phyloP scores from a whole-genome alignment of 2,113 vertebrate genomes.

The Bubo scandiacus region DNA sequence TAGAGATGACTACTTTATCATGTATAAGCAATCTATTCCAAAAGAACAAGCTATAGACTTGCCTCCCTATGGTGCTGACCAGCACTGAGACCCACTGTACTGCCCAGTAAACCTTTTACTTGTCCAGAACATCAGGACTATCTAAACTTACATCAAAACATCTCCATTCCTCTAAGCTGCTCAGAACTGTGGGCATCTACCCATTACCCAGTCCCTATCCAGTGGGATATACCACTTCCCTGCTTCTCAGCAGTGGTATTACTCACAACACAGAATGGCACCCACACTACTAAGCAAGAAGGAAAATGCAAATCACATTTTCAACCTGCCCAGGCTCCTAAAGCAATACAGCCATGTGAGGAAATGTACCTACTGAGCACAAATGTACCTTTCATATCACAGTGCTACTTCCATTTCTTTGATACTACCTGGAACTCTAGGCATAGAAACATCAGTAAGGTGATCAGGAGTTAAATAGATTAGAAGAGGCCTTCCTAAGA shows the following conservation, averaged over 20 bases:
- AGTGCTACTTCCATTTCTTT: neutral
- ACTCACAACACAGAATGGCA: neutral
- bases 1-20: neutral
- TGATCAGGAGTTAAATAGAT: neutral
- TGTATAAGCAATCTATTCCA: rapidly evolving
- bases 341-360: neutral
- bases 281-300: neutral
- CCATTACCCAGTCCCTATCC: neutral
- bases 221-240: neutral
- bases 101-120: neutral
- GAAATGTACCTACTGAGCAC: neutral
- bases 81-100: neutral
- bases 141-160: neutral
- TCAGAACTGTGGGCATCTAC: neutral
- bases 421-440: neutral
- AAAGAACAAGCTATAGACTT: neutral
- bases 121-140: neutral
- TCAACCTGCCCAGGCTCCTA: neutral
- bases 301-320: neutral
- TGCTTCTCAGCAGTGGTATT: neutral
- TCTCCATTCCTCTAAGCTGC: neutral
- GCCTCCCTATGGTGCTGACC: neutral
- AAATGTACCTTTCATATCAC: neutral
- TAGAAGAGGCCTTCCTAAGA: neutral
- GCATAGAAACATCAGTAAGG: neutral